Percentiles rank a stretch among this genome's conserved stretches.
phyloP scores from a whole-genome alignment of 2,888 invertebrate genomes.

The Cerceris rybyensis region DNA sequence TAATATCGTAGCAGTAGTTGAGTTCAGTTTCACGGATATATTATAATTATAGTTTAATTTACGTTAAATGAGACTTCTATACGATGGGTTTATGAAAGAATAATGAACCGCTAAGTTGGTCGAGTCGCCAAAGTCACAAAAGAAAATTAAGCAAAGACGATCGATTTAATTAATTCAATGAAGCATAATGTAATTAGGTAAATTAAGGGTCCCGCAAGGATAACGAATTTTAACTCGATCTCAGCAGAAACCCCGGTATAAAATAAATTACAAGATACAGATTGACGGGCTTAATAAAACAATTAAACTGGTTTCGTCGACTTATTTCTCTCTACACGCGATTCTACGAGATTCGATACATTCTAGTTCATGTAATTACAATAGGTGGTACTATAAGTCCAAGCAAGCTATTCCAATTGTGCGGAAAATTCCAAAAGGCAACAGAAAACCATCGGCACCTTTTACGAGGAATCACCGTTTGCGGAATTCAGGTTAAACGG shows the following conservation, averaged over 20 bases:
- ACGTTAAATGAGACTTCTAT: too few relatives aligned
- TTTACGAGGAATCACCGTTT: constrained; percentile 21
- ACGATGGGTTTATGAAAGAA: too few relatives aligned
- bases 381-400: background rate
- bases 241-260: constrained; percentile 1
- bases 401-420: constrained; percentile 27
- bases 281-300: background rate
- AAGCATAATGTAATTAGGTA: constrained; percentile 34
- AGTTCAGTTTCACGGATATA: too few relatives aligned
- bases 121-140: background rate
- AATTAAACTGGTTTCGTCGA: background rate
- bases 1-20: too few relatives aligned
- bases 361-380: constrained; percentile 17
- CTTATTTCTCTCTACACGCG: background rate
- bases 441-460: constrained; percentile 24
- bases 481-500: constrained; percentile 60
- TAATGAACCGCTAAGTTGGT: too few relatives aligned
- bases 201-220: constrained; percentile 34
- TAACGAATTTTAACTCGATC: constrained; percentile 36
- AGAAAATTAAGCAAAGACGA: constrained; percentile 22
- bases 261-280: background rate
- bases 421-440: constrained; percentile 39
- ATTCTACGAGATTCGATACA: constrained; percentile 17
- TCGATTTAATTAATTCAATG: constrained; percentile 39
- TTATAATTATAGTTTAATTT: too few relatives aligned